Conservation (phyloP, 2,113 vertebrate genomes). For the Tachycineta bicolor region DNA sequence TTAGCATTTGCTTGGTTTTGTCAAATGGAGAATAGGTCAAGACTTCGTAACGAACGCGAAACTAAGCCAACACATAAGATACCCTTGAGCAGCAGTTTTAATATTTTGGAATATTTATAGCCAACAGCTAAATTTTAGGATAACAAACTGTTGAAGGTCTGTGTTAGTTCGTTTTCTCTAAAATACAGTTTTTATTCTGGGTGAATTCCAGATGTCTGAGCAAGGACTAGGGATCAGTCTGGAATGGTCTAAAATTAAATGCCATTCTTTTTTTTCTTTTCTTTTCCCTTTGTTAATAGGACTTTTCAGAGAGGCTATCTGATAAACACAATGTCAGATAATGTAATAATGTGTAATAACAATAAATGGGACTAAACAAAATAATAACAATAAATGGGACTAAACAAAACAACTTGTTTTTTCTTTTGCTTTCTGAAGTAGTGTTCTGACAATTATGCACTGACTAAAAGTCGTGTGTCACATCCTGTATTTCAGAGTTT, state of each 20-base stretch:
- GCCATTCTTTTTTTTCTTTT: not conserved
- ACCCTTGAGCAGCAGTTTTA: conserved; percentile 18
- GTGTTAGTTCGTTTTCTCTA: conserved; percentile 15
- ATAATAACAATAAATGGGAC: not conserved
- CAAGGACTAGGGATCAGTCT: not conserved
- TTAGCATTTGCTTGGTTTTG: not conserved
- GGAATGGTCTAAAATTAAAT: conserved; percentile 10
- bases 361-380: not conserved
- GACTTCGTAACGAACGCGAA: not conserved
- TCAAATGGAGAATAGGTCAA: conserved; percentile 37
- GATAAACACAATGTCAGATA: not conserved
- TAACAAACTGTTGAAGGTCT: conserved; percentile 19
- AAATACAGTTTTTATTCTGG: conserved; percentile 20
- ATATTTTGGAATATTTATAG: conserved; percentile 33
- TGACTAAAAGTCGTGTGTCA: not conserved
- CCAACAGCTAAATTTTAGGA: conserved; percentile 11
- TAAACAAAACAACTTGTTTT: not conserved
- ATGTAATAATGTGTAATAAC: not conserved
- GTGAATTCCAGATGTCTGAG: not conserved
- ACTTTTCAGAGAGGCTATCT: not conserved
- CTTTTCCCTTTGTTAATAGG: not conserved
- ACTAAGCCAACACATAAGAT: conserved; percentile 17
- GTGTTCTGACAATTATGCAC: not conserved
- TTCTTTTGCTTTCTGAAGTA: not conserved
- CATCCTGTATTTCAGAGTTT: not conserved